Evolutionary conservation across 1,140 invertebrate species (phyloP).

Genomic region (Ruditapes philippinarum): DNA sequence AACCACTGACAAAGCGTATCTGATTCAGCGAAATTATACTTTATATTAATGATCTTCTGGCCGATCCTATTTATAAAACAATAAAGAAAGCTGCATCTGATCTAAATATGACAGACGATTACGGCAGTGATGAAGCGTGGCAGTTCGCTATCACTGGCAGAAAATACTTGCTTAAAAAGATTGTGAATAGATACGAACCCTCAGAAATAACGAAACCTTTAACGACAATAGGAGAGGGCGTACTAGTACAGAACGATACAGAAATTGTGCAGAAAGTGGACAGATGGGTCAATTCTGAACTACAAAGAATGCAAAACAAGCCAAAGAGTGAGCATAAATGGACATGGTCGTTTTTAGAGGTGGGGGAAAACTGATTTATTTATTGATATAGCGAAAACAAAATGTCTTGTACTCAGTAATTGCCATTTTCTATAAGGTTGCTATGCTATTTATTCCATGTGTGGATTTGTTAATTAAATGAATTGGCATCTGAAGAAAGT

Average conservation of each 20-base stretch:
- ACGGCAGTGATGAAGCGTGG: neutral
- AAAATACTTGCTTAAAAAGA: conserved; percentile 12
- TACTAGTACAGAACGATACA: neutral
- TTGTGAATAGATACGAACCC: conserved; percentile 1
- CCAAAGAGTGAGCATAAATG: neutral
- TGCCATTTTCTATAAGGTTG: no score
- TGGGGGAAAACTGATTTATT: no score
- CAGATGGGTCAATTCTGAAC: neutral
- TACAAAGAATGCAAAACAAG: neutral
- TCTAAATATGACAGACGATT: neutral
- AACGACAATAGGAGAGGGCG: neutral
- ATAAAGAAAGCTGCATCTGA: neutral
- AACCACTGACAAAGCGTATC: neutral
- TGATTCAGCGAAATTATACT: neutral
- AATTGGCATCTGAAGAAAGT: no score
- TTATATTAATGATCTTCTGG: neutral
- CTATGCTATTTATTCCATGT: no score
- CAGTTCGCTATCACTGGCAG: neutral
- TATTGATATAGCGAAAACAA: no score
- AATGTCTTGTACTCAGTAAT: no score
- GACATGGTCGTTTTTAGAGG: no score
- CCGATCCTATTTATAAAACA: neutral
- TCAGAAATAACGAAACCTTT: neutral
- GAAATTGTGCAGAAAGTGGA: neutral
- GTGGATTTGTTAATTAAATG: no score